Percentiles rank a stretch among this genome's conserved stretches.
phyloP scores from a whole-genome alignment of 2,888 invertebrate genomes.

The Tolmerus cingulatus region DNA sequence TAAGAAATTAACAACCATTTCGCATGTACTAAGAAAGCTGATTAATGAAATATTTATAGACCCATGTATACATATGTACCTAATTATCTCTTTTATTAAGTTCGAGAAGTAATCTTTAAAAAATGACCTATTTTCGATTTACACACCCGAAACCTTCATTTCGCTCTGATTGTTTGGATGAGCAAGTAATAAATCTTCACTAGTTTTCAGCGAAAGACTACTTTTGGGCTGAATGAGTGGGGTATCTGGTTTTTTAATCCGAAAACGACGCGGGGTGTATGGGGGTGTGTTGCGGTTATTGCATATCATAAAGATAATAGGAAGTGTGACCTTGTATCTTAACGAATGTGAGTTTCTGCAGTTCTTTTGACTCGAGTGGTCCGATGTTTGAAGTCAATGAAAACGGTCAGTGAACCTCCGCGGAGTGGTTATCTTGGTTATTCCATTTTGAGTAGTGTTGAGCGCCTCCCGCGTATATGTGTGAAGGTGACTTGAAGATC shows the following conservation, averaged over 20 bases:
- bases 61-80: background rate
- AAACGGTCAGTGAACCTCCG: background rate
- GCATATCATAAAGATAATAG: background rate
- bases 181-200: background rate
- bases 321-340: background rate
- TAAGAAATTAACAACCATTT: background rate
- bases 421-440: background rate
- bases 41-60: background rate
- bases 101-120: background rate
- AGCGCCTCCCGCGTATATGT: background rate
- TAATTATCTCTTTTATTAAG: background rate
- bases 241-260: background rate
- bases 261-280: background rate
- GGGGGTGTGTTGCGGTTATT: background rate
- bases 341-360: background rate
- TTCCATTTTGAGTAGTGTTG: background rate
- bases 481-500: conserved; percentile 33
- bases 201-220: background rate
- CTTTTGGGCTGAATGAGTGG: background rate
- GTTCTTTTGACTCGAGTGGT: background rate
- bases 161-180: background rate
- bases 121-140: background rate
- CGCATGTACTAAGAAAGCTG: background rate
- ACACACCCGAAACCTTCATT: background rate
- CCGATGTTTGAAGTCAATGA: background rate